Evolutionary conservation across 37 sponge, comb jelly and placozoan species (phyloP).

Genomic region (Tethya wilhelma): DNA sequence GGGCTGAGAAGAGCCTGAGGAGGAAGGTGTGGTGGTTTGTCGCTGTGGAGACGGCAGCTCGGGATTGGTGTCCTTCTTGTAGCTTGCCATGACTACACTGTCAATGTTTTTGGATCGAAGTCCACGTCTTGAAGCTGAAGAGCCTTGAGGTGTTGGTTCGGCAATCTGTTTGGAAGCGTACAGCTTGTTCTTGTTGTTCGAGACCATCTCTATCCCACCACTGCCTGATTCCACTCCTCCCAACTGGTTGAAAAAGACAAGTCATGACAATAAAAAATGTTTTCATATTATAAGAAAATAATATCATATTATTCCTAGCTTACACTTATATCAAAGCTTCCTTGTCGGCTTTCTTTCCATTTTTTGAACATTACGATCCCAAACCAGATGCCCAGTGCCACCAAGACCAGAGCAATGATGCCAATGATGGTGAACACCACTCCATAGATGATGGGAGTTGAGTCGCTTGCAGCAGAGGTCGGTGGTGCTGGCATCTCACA

Average conservation of each 20-base stretch:
- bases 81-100: constrained; percentile 4
- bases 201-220: background rate
- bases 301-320: background rate
- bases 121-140: background rate
- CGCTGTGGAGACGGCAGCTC: background rate
- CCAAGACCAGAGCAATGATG: constrained; percentile 29
- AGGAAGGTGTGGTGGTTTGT: no score
- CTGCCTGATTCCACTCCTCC: background rate
- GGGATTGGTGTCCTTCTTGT: background rate
- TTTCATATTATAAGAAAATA: background rate
- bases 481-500: background rate
- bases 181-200: no score
- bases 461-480: background rate
- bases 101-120: background rate
- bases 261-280: background rate
- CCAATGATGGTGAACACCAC: constrained; percentile 30
- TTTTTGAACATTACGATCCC: background rate
- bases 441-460: constrained; percentile 37
- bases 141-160: constrained; percentile 4
- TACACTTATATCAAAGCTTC: constrained; percentile 45
- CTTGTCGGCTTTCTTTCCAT: constrained; percentile 19
- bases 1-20: no score
- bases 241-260: no score
- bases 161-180: background rate
- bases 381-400: constrained; percentile 10